phyloP scores from a whole-genome alignment of 2,888 invertebrate genomes.

The Melanargia galathea region DNA sequence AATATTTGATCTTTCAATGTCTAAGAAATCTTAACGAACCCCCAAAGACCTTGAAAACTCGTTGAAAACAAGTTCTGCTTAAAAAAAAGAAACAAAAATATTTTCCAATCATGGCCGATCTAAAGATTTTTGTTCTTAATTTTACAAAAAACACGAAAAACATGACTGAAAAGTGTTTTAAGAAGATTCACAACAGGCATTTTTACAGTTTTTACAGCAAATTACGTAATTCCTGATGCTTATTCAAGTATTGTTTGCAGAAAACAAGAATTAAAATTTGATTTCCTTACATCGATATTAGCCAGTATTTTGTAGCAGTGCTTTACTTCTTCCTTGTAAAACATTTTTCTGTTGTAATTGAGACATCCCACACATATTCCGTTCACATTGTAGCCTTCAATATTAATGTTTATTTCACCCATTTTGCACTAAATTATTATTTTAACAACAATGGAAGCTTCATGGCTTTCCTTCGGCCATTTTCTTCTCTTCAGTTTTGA shows the following conservation, averaged over 20 bases:
- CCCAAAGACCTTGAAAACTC: neutral
- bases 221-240: neutral
- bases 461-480: constrained; percentile 74
- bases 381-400: constrained; percentile 76
- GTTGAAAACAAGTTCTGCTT: constrained; percentile 1
- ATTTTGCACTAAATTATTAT: constrained; percentile 55
- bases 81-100: constrained; percentile 25
- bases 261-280: neutral
- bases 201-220: neutral
- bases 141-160: constrained; percentile 45
- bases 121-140: constrained; percentile 65
- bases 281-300: constrained; percentile 68
- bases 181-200: neutral
- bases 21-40: neutral
- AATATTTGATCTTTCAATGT: neutral
- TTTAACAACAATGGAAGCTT: constrained; percentile 63
- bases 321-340: constrained; percentile 56
- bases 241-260: neutral
- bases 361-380: constrained; percentile 76
- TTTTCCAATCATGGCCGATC: constrained; percentile 58
- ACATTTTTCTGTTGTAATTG: constrained; percentile 72
- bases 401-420: constrained; percentile 76
- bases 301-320: constrained; percentile 64
- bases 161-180: constrained; percentile 6
- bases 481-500: constrained; percentile 48